Evolutionary conservation across 2,888 invertebrate species (phyloP), one percentile per base, ranked within the genome.

Genomic region (Caenorhabditis sp.): DNA sequence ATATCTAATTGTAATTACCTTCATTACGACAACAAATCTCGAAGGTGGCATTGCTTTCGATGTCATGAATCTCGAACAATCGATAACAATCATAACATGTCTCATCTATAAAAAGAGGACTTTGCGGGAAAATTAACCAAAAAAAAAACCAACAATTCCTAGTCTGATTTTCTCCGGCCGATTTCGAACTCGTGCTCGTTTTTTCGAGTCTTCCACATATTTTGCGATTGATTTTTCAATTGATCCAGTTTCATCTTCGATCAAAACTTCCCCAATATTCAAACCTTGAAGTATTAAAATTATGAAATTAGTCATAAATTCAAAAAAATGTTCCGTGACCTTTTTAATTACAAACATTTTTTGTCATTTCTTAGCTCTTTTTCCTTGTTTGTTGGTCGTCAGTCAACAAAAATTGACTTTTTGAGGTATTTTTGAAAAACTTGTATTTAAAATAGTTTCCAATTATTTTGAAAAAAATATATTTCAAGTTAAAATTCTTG

Each of bases 21-120:
- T 78, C 76, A 80, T 69, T 21, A 76, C 72, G 4, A 75, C 75
- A 10, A 69, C 64, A 51, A 78, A 72, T 65, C 76, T 58, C 36
- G 94, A 94, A 0, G 99, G 99, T 89, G 95, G 97, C 58, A 99
- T 90, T 89, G 97, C 97, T 87, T 95, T 95, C 82, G 93, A 93
- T 50, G 92, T 91, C 97, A 99, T 99, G 1, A 95, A 92, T 86
- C 94, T 93, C 0, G 97, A 97, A 88, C 94, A 93, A 89, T 99
- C 99, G 2, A 99, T 89, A 24, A 97, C 92, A 1, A 99, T 89
- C 87, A 93, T 94, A 65, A 99, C 89, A 89, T 99, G 97, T 58
- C 99, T 91, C 97, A 99, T 99, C 95, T 89, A 69, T n/a, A n/a
- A n/a, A 71, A 80, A 19, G 21, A 59, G 10, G 17, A 54, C 1